Evolutionary conservation across 2,113 vertebrate species (phyloP).

Genomic region (Chaetodon auriga): DNA sequence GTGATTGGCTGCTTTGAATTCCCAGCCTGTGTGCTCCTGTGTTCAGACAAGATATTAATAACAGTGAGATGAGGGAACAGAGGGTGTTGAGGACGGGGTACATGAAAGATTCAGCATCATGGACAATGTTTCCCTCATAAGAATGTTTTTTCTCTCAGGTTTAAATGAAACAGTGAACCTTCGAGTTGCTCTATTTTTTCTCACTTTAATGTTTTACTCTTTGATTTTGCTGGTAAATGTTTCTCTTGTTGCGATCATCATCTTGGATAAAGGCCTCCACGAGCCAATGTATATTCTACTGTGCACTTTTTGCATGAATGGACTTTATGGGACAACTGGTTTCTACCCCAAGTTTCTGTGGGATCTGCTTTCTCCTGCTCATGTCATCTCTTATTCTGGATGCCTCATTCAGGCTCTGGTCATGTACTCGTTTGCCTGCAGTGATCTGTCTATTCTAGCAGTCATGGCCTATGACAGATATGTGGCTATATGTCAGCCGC

Average conservation of each 20-base stretch:
- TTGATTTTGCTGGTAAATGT: slow-evolving; percentile 40
- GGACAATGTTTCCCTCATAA: slow-evolving; percentile 32
- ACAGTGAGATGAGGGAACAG: not conserved
- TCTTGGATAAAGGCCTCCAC: slow-evolving; percentile 61
- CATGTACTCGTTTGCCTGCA: slow-evolving; percentile 26
- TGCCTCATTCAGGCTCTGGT: slow-evolving; percentile 58
- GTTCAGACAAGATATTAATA: not conserved
- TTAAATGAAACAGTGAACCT: slow-evolving; percentile 35
- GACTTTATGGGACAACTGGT: slow-evolving; percentile 57
- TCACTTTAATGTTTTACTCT: slow-evolving; percentile 55
- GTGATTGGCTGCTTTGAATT: not conserved
- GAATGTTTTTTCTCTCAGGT: slow-evolving; percentile 51
- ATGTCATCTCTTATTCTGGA: slow-evolving; percentile 51
- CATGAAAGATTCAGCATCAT: not conserved
- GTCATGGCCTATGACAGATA: slow-evolving; percentile 68
- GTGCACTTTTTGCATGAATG: slow-evolving; percentile 60
- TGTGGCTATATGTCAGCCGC: slow-evolving; percentile 67
- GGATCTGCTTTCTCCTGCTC: slow-evolving; percentile 52
- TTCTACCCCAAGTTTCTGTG: slow-evolving; percentile 65
- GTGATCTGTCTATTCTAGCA: slow-evolving; percentile 55
- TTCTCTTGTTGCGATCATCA: slow-evolving; percentile 46
- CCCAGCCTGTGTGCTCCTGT: not conserved
- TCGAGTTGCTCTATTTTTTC: slow-evolving; percentile 20
- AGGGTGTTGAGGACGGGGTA: too few species aligned
- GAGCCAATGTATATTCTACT: slow-evolving; percentile 69